Evolutionary conservation across 2,888 invertebrate genomes (phyloP), one percentile per base, ranked within the genome.

Genomic region (Isotomurus palustris): DNA sequence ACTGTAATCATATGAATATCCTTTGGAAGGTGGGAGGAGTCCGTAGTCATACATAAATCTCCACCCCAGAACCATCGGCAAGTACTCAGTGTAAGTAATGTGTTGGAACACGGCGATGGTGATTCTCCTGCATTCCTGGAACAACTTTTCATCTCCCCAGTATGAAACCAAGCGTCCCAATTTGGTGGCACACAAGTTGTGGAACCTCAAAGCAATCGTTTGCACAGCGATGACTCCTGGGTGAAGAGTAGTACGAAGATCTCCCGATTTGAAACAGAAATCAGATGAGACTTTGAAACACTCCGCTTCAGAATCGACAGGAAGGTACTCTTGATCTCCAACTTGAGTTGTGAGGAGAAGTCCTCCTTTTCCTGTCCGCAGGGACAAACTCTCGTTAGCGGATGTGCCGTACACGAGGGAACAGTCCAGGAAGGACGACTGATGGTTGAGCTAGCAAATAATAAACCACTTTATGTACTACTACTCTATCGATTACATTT

Each of bases 1-100:
- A 45, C 71, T 70, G 67, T 73, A 74, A 36, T 72, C 72, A 28
- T 68, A 66, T 35, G 72, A 75, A 65, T 73, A 74, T 2, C 75
- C 76, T 29, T 64, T 53, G 10, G 67, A 53, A n/a, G 62, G 58
- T 2, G 71, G 70, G 12, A 71, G 64, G 40, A 71, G 52, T 5
- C 69, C 71, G 44, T 70, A 67, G 43, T 71, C 70, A 28, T 64
- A 59, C 70, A 71, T 68, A 41, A 68, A 64, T 43, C 53, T 53
- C 60, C 64, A 59, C 48, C 70, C 70, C 6, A 70, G 57, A 14
- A 66, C 45, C 14, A 66, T 44, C 4, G 70, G 70, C 10, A 67
- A 47, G 49, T 68, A 68, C 40, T 70, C 70, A 14, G 41, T 55
- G 56, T 64, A 70, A 3, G 56, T 56, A 22, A 70, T 63, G 28